Base-by-base conservation (phyloP, 2,113 vertebrate species). In the Hypomesus transpacificus region DNA sequence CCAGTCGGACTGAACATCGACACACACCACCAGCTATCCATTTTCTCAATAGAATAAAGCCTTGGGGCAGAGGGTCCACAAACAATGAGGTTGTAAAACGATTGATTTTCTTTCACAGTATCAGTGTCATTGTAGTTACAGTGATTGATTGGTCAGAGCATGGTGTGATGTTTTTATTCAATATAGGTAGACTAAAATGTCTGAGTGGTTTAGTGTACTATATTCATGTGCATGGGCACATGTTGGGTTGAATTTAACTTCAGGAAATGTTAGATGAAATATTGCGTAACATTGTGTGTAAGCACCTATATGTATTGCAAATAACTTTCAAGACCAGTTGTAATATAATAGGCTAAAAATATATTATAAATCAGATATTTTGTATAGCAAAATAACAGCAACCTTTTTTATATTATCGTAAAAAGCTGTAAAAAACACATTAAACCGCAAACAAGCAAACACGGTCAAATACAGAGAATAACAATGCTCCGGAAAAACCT, bases 1-100 rank as follows among this genome's bases (percentile, higher is more conserved):
- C 85, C 63, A 92, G 74, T 54, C 77, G 85, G 5, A 60, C 56
- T 0, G 60, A 53, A 34, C 80, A 88, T 20, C 60, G 68, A 80
- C 91, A 91, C 14, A 85, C 78, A 13, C 90, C 92, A 3, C 90
- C 90, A 58, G 79, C 78, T 2, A 91, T 85, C 90, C 90, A 92
- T 71, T 75, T 81, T 66, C 89, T 75, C 20, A 92, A 14, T 18
- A 87, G 31, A 50, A 80, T 4, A 26, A 80, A 22, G 66, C 70
- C 80, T 85, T 46, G 39, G 39, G 39, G 5, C 39, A 46, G 69
- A 17, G 16, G 39, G 52, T 46, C 34, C 0, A 85, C 26, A 54
- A 22, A 68, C 53, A 16, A 68, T 26, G 57, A 18, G 18, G 57
- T 59, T 59, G 20, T 1, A 6, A 65, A 14, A 21, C 11, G 14